Conservation (phyloP, 2,888 invertebrate genomes). For the Microctonus aethiopoides region DNA sequence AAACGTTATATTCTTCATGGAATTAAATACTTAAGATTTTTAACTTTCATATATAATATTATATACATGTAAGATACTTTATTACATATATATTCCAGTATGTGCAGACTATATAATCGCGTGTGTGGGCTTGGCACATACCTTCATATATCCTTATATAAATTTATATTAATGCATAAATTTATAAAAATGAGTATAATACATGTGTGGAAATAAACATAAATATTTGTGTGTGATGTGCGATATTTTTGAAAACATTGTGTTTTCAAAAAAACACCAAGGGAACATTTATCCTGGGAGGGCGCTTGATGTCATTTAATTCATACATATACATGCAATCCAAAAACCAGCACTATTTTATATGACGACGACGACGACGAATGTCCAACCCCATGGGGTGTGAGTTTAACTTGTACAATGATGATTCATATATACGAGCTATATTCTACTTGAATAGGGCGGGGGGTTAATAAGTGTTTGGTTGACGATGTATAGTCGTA, state of each 20-base stretch:
- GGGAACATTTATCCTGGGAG: constrained; percentile 28
- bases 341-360: not conserved
- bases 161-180: no score
- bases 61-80: no score
- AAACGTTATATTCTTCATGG: not conserved
- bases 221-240: not conserved
- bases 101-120: no score
- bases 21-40: constrained; percentile 1
- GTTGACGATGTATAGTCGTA: constrained; percentile 29
- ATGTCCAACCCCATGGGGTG: constrained; percentile 26
- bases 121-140: constrained; percentile 28
- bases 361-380: not conserved
- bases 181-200: no score
- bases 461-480: constrained; percentile 34
- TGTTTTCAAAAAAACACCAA: constrained; percentile 24
- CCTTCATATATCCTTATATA: not conserved
- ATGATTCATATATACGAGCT: constrained; percentile 30
- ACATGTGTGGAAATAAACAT: no score
- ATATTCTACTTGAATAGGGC: constrained; percentile 9
- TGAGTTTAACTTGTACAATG: constrained; percentile 33
- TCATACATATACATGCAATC: constrained; percentile 3
- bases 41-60: not conserved
- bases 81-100: constrained; percentile 10
- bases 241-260: constrained; percentile 25
- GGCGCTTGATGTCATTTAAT: constrained; percentile 8